These are phyloP conservation scores for Xenopus petersii DNA, from an alignment of 2,797 vertebrate species.

Conservation along the genomic window DNA sequence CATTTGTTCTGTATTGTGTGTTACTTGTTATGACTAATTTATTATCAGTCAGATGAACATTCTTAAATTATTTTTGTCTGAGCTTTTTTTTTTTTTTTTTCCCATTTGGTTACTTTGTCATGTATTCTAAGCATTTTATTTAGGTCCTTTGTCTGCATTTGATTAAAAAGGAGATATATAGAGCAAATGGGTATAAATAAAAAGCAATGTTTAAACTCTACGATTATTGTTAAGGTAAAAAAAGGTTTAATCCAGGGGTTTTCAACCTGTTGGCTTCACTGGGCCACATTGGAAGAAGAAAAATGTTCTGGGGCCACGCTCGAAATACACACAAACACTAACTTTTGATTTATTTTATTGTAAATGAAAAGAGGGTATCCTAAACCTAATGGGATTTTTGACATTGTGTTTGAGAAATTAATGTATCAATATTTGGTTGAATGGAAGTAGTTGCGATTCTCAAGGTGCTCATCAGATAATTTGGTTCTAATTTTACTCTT, in stretches of 20 bases:
- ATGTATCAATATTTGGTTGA: too few species aligned
- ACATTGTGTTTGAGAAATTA: too few species aligned
- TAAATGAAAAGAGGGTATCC: too few species aligned
- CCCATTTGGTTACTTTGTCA: background rate
- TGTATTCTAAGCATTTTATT: slow-evolving; percentile 10
- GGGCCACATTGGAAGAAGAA: too few species aligned
- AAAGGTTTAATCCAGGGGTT: background rate
- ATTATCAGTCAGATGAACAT: slow-evolving; percentile 46
- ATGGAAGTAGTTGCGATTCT: too few species aligned
- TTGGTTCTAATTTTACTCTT: too few species aligned
- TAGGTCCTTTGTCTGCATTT: slow-evolving; percentile 21
- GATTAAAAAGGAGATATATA: slow-evolving; percentile 27
- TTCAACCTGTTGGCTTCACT: too few species aligned
- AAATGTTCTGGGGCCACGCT: too few species aligned
- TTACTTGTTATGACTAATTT: slow-evolving; percentile 50
- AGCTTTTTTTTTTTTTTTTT: slow-evolving; percentile 17
- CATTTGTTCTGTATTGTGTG: slow-evolving; percentile 53
- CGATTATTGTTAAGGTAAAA: background rate
- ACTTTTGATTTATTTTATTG: too few species aligned
- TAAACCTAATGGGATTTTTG: too few species aligned
- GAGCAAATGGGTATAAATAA: slow-evolving; percentile 22
- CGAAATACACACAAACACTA: too few species aligned
- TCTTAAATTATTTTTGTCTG: slow-evolving; percentile 47
- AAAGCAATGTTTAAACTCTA: background rate
- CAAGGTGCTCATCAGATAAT: too few species aligned